Evolutionary conservation across 2,113 vertebrate genomes (phyloP).

Genomic region (Eulemur macaco): DNA sequence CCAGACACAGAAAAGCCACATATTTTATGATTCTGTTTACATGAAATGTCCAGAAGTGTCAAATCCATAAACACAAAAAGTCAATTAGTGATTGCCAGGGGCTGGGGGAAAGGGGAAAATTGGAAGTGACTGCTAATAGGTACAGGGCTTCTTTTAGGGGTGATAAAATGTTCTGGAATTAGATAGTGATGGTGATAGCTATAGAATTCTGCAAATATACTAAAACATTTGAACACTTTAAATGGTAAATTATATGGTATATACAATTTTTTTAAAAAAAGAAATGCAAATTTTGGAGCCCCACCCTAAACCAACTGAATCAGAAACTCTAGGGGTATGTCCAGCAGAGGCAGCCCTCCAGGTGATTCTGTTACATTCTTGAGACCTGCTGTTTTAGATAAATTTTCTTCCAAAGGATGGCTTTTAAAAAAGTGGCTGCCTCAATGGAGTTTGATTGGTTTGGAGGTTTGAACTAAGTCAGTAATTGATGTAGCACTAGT

Average conservation of each 20-base stretch:
- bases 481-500: neutral
- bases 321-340: neutral
- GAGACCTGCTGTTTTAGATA: neutral
- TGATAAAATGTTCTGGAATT: neutral
- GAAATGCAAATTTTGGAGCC: neutral
- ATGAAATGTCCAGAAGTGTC: neutral
- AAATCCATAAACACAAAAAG: neutral
- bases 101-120: neutral
- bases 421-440: neutral
- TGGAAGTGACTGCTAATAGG: neutral
- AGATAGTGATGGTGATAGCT: neutral
- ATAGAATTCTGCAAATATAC: neutral
- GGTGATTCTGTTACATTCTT: neutral
- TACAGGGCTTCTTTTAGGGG: neutral
- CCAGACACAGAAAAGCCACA: neutral
- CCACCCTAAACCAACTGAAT: neutral
- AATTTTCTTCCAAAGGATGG: neutral
- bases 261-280: neutral
- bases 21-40: neutral
- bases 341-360: neutral
- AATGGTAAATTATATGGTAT: neutral
- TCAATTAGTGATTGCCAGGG: neutral
- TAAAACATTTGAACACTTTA: neutral
- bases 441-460: neutral
- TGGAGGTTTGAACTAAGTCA: neutral